Conservation (phyloP, 64 coral and sea anemone genomes). For the Actinia tenebrosa region DNA sequence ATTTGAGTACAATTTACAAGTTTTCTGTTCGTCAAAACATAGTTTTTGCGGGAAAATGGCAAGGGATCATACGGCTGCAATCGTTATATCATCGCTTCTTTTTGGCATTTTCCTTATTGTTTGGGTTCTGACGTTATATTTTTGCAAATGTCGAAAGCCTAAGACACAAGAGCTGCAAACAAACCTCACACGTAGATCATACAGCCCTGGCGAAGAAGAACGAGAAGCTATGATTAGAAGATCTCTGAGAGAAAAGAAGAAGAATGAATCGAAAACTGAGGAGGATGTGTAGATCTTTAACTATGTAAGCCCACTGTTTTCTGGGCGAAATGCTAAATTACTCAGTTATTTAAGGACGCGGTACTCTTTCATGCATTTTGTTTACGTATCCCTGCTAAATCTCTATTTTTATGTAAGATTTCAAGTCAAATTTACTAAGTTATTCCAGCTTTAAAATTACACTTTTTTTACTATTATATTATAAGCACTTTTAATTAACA, state of each 20-base stretch:
- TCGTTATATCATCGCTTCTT: background rate
- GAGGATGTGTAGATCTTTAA: background rate
- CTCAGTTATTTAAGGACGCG: no score
- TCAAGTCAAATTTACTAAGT: no score
- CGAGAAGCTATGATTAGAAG: background rate
- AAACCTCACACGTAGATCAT: background rate
- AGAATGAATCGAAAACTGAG: background rate
- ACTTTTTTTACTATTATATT: no score
- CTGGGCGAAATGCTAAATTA: no score
- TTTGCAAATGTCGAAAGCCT: constrained; percentile 1
- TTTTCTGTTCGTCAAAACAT: no score
- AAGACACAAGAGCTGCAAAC: background rate
- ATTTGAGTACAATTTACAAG: no score
- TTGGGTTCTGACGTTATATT: background rate
- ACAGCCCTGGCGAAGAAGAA: background rate
- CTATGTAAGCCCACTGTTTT: background rate
- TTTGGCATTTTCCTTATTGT: background rate
- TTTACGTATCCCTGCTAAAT: no score
- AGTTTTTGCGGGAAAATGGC: background rate
- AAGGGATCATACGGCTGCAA: background rate
- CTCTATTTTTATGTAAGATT: no score
- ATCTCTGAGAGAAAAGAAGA: background rate
- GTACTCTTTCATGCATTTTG: no score
- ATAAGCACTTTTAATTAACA: no score
- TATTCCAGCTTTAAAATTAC: no score